Percentiles rank a stretch among this genome's conserved stretches.
These are phyloP conservation scores for Nesoenas mayeri DNA, from an alignment of 2,113 vertebrate genomes.

Conservation along the genomic window DNA sequence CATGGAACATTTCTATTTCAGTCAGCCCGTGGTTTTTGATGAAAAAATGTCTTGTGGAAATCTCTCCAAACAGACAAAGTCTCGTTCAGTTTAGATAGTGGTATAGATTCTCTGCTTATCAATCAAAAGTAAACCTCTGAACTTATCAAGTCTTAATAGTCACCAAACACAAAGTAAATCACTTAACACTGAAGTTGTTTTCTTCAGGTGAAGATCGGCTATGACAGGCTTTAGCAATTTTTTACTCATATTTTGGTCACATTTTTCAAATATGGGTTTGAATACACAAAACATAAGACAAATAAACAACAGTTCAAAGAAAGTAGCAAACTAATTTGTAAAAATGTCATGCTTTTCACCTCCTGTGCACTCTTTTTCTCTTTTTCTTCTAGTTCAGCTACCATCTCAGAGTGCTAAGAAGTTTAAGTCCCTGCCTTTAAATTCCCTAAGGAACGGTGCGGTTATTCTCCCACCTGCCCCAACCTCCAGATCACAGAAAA, in stretches of 20 bases:
- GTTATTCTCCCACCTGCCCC: constrained; percentile 54
- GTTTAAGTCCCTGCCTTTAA: constrained; percentile 71
- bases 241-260: background rate
- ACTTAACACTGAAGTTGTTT: background rate
- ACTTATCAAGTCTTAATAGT: background rate
- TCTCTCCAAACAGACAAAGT: background rate
- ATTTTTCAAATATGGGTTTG: background rate
- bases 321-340: background rate
- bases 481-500: constrained; percentile 39
- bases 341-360: background rate
- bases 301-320: background rate
- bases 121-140: background rate
- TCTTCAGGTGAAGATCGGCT: background rate
- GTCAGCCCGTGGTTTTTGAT: background rate
- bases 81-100: background rate
- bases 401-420: constrained; percentile 73
- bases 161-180: background rate
- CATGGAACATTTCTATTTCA: background rate
- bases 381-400: constrained; percentile 56
- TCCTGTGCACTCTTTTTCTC: background rate
- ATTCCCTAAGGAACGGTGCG: constrained; percentile 44
- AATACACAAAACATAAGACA: background rate
- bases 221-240: background rate
- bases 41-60: background rate
- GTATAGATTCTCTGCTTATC: background rate